Evolutionary conservation across 2,113 vertebrate species (phyloP), one percentile per base, ranked within the genome.

Genomic region (Aptenodytes patagonicus): DNA sequence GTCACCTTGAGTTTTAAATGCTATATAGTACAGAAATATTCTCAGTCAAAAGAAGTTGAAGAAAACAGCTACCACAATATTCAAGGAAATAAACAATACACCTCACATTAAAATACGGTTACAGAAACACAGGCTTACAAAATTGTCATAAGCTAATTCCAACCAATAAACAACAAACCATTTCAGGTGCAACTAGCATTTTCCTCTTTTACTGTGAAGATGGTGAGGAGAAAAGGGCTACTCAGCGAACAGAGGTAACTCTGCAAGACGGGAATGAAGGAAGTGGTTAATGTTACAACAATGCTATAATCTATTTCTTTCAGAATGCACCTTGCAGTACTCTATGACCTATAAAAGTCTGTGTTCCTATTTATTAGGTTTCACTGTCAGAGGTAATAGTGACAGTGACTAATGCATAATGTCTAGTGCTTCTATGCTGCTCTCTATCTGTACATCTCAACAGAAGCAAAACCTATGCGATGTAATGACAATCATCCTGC

Each of bases 271-370:
- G 64, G 46, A 71, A 34, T 0, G 51, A 78, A 85, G 75, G 49
- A 46, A 76, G 44, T 1, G 46, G 62, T 14, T 51, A 28, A 44
- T 0, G 0, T 13, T 17, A 40, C 19, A 52, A 10, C 7, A 20
- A 11, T 10, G 42, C 46, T 65, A 12, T 2, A 13, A 13, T 11
- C 13, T 11, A 1, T 22, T 49, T 38, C 49, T 61, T 69, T 38
- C 79, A 82, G 83, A 91, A 71, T 28, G 9, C 58, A 58, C 68
- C 69, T 32, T 34, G 22, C 65, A 84, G 34, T 26, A 57, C 58
- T 72, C 29, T 21, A 5, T 9, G 9, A 89, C 55, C 64, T 65
- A 9, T 22, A n/a, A 32, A 82, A 58, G 24, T n/a, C 83, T 32
- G 55, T 62, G 60, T 6, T 94, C 14, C 32, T 52, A 55, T 71